Conservation (phyloP, 2,797 vertebrate genomes). For the Pangasius sanitwongsei region DNA sequence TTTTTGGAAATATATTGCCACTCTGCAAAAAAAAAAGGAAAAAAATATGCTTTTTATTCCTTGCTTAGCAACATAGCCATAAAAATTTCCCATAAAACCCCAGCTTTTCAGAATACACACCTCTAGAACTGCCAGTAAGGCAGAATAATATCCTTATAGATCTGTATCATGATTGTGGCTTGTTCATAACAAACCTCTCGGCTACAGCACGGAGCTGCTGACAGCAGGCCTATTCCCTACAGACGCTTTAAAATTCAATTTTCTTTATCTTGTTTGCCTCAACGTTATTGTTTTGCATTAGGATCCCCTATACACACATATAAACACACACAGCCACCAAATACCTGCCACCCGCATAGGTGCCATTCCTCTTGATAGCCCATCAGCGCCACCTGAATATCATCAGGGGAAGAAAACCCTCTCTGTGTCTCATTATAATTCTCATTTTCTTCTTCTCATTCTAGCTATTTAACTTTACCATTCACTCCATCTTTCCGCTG, state of each 20-base stretch:
- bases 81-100: slow-evolving; percentile 5
- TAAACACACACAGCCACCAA: slow-evolving; percentile 7
- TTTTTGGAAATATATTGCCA: slow-evolving; percentile 55
- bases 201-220: slow-evolving; percentile 48
- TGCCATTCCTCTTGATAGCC: slow-evolving; percentile 21
- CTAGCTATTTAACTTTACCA: slow-evolving; percentile 24
- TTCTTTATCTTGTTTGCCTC: slow-evolving; percentile 61
- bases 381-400: slow-evolving; percentile 34
- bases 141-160: slow-evolving; percentile 60
- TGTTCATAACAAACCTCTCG: slow-evolving; percentile 59
- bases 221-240: slow-evolving; percentile 53
- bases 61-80: slow-evolving; percentile 25
- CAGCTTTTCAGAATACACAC: slow-evolving; percentile 29
- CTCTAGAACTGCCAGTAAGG: slow-evolving; percentile 48
- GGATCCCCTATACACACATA: slow-evolving; percentile 25
- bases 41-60: neutral
- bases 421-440: slow-evolving; percentile 41
- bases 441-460: slow-evolving; percentile 35
- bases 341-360: slow-evolving; percentile 6
- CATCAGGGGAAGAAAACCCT: slow-evolving; percentile 25
- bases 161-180: slow-evolving; percentile 64
- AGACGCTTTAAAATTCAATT: slow-evolving; percentile 63
- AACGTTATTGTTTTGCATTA: slow-evolving; percentile 64
- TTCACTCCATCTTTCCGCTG: slow-evolving; percentile 25
- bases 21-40: neutral